phyloP scores from a whole-genome alignment of 2,797 vertebrate species.

The Myotis myotis region DNA sequence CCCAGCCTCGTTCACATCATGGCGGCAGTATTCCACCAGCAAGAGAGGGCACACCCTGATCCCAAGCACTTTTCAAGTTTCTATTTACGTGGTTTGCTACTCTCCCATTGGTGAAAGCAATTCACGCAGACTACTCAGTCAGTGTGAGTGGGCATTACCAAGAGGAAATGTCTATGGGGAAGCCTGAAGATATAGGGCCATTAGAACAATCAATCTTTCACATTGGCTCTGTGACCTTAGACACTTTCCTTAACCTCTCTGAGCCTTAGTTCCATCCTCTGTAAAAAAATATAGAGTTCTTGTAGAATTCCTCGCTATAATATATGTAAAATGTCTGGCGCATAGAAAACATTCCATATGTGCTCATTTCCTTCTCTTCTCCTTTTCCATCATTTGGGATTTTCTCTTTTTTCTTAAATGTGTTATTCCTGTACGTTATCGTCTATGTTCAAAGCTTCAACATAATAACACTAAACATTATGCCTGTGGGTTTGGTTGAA shows the following conservation, averaged over 20 bases:
- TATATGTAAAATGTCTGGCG: background rate
- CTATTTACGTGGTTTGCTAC: background rate
- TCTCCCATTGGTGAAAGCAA: background rate
- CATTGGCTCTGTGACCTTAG: background rate
- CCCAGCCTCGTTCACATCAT: background rate
- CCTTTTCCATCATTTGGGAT: constrained; percentile 20
- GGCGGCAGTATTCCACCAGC: background rate
- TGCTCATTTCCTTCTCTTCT: constrained; percentile 21
- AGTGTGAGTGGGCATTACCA: background rate
- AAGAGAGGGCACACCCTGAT: background rate
- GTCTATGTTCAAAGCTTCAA: background rate
- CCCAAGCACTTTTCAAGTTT: background rate
- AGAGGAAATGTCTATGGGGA: background rate
- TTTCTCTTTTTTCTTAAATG: constrained; percentile 24
- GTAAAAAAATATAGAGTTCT: constrained; percentile 8
- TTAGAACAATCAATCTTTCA: background rate
- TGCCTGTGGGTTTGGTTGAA: background rate
- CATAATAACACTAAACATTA: background rate
- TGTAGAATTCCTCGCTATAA: background rate
- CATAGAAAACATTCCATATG: background rate
- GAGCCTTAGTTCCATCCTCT: background rate
- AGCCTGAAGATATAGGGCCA: background rate
- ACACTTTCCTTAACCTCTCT: constrained; percentile 21
- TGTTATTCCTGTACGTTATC: background rate
- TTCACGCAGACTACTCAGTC: background rate